Evolutionary conservation across 1,140 invertebrate genomes (phyloP), one percentile per base, ranked within the genome.

Genomic region (Drosophila pachea): DNA sequence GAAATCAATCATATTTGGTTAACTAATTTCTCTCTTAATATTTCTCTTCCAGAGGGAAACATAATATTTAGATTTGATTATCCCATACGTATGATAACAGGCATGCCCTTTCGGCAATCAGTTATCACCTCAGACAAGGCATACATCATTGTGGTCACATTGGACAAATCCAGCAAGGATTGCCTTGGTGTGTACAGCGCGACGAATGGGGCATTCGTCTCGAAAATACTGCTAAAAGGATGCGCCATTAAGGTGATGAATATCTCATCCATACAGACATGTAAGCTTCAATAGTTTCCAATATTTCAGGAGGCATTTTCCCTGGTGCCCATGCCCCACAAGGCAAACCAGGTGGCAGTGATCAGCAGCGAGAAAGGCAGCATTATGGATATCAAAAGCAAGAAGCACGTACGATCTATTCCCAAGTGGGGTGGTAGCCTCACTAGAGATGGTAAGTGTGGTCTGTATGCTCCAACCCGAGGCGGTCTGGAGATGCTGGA

Each of bases 401-500:
- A 95, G 74, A 94, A 94, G 86, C 93, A 94, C 71, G 91, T 95
- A 45, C 91, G 95, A 77, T 94, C 92, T 16, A 91, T 96, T 53
- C 93, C 94, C 0, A 95, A 95, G 86, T 97, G 95, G 95, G 94
- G 94, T 68, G 95, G 95, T 22, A 94, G 93, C 60, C 94, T 95
- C 58, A 96, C 95, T 0, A 92, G 92, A 70, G 95, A 97, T 90
- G 95, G 96, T n/a, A 96, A 96, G 89, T 94, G 94, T 62, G 98
- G 98, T 0, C 91, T 99, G 0, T 98, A 96, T 86, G 97, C 98
- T 0, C 98, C 98, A 0, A 93, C 94, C 49, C 91, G 97, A 71
- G 98, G 98, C 0, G 98, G 98, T 1, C 90, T 99, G 2, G 97
- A 99, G 82, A 91, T 98, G 16, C 91, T 97, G 31, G 96, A 97